Base-by-base conservation (phyloP, 2,888 invertebrate genomes). In the Actias luna region DNA sequence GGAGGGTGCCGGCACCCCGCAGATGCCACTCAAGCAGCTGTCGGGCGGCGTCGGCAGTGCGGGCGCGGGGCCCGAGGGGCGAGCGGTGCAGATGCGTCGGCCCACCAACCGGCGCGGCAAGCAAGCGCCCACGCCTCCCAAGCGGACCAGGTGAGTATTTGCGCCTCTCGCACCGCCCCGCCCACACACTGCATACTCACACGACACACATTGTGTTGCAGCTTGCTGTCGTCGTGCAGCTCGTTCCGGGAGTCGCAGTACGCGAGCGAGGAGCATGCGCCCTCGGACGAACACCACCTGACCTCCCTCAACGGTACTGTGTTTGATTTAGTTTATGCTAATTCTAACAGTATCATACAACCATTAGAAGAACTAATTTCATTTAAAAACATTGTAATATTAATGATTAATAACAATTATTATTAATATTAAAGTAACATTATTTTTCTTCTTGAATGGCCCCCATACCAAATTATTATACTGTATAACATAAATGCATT, bases 111-210 rank as follows among this genome's bases (percentile, higher is more conserved):
- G 97, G 72, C 96, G 97, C 81, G 98, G 98, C 71, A 98, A 98
- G 87, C 97, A 97, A 80, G 98, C 98, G 33, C 99, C 99, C 57
- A 97, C 98, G 25, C 99, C 99, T 66, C 99, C 99, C 36, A 98
- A 98, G 88, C 94, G 99, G 74, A 99, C 99, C 71, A 98, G 97
- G 97, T 97, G 42, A 36, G 57, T n/a, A n/a, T n/a, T n/a, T n/a
- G n/a, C n/a, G n/a, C n/a, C n/a, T n/a, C n/a, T n/a, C n/a, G n/a
- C n/a, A 2, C 14, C 10, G 10, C 1, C 27, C n/a, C 59, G 10
- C 2, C 5, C 25, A 16, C 52, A 36, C 58, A 50, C 46, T 25
- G 25, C 50, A 8, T 35, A 7, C 25, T 22, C 27, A 14, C 25
- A 18, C 55, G 39, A 29, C 50, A 55, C 33, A 14, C 50, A 8